Conservation (phyloP, 1,140 invertebrate genomes). For the Notospermus geniculatus region DNA sequence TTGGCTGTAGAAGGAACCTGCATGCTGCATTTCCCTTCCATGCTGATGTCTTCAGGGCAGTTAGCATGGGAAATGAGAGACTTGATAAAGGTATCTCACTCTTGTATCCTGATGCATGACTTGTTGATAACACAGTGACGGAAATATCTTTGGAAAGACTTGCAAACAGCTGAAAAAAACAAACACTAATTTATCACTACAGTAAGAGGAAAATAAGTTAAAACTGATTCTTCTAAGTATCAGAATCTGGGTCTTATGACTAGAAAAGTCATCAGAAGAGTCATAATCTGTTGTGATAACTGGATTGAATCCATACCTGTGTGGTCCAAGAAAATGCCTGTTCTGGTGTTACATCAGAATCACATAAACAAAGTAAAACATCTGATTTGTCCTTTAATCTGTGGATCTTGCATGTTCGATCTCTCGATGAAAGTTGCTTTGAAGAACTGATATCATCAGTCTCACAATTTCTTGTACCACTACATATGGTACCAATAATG, state of each 20-base stretch:
- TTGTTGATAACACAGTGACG: slow-evolving; percentile 34
- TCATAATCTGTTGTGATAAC: background rate
- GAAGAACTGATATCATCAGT: slow-evolving; percentile 18
- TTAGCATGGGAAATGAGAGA: slow-evolving; percentile 41
- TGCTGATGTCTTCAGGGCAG: slow-evolving; percentile 37
- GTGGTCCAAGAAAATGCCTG: slow-evolving; percentile 37
- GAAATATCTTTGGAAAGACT: slow-evolving; percentile 25
- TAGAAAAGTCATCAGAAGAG: no score
- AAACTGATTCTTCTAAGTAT: no score
- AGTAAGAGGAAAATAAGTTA: no score
- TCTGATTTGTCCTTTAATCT: slow-evolving; percentile 20
- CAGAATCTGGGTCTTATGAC: no score
- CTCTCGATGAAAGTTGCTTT: slow-evolving; percentile 24
- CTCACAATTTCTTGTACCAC: slow-evolving; percentile 21
- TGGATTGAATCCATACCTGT: slow-evolving; percentile 26
- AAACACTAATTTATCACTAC: background rate
- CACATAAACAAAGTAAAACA: slow-evolving; percentile 34
- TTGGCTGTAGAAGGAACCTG: slow-evolving; percentile 48
- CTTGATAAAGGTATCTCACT: slow-evolving; percentile 40
- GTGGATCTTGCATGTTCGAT: slow-evolving; percentile 38
- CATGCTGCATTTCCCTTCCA: slow-evolving; percentile 31
- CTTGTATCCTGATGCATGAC: slow-evolving; percentile 34
- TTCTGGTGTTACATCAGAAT: slow-evolving; percentile 32
- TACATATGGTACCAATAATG: slow-evolving; percentile 33
- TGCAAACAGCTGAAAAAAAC: slow-evolving; percentile 34